A percentile compares a stretch with the other conserved stretches of the same genome.
These are phyloP conservation scores for Eulemur macaco DNA, from an alignment of 2,113 vertebrate species.

Conservation along the genomic window DNA sequence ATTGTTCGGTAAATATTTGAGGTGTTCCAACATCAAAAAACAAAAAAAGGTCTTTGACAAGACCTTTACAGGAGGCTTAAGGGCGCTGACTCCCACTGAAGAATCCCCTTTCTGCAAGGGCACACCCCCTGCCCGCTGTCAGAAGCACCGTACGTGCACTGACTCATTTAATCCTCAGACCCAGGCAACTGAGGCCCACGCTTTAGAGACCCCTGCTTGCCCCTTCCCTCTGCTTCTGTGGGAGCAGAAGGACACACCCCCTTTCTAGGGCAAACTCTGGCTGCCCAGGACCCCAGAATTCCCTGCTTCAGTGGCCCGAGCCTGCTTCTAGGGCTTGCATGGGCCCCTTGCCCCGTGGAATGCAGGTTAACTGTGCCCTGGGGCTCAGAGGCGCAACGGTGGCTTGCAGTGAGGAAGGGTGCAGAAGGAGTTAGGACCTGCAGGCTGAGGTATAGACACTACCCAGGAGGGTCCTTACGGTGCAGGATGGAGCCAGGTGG, in stretches of 20 bases:
- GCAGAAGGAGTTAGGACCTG: background rate
- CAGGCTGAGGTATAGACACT: background rate
- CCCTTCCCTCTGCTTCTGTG: background rate
- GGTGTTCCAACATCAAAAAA: background rate
- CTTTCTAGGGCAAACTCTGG: background rate
- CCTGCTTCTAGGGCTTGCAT: background rate
- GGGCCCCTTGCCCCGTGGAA: background rate
- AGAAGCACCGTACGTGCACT: rapidly evolving
- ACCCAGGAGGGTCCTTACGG: background rate
- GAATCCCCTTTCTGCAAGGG: background rate
- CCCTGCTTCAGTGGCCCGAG: background rate
- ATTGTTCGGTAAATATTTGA: conserved; percentile 49
- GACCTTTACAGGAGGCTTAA: background rate
- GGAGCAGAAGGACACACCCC: background rate
- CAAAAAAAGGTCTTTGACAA: background rate
- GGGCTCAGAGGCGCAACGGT: background rate
- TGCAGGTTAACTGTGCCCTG: background rate
- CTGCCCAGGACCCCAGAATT: background rate
- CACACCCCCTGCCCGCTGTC: background rate
- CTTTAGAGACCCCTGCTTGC: background rate
- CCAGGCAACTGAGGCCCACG: background rate
- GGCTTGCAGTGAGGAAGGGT: background rate
- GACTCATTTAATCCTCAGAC: background rate
- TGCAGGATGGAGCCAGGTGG: background rate
- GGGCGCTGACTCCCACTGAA: background rate